Percentiles rank a stretch among this genome's conserved stretches.
Evolutionary conservation across 2,888 invertebrate genomes (phyloP).

Genomic region (Phymatocera aterrima): DNA sequence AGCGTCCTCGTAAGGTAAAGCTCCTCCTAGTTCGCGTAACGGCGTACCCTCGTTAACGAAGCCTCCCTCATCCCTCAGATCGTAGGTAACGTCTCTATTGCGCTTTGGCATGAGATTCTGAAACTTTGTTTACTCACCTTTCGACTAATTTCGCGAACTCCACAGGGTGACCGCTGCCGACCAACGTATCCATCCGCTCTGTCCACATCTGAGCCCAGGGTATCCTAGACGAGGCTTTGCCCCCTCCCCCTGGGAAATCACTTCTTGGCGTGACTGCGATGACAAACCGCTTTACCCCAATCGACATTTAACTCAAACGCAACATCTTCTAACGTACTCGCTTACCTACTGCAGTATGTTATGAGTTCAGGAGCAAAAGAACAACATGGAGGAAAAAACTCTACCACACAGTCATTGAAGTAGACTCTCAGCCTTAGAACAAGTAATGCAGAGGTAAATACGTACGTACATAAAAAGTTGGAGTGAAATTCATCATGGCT

Average conservation of each 20-base stretch:
- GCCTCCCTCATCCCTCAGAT: neutral
- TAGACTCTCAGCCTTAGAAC: neutral
- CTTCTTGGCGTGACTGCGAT: neutral
- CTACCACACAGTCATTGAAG: neutral
- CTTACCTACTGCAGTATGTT: neutral
- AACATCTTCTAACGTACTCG: neutral
- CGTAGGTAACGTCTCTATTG: conserved; percentile 33
- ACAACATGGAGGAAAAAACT: too few relatives aligned
- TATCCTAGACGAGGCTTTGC: neutral
- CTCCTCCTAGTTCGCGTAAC: conserved; percentile 19
- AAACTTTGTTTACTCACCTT: conserved; percentile 38
- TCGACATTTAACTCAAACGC: neutral
- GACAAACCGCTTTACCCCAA: neutral
- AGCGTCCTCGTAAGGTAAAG: conserved; percentile 12
- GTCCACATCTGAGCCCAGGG: neutral
- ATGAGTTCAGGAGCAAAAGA: neutral
- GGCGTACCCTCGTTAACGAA: conserved; percentile 38
- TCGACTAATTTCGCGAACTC: conserved; percentile 25
- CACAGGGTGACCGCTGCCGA: conserved; percentile 10
- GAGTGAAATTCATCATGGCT: neutral
- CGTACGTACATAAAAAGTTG: neutral
- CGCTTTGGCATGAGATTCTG: conserved; percentile 14
- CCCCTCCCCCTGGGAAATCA: neutral
- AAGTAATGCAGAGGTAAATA: neutral
- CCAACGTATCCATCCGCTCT: neutral